These are phyloP conservation scores for Hypothenemus hampei DNA, from an alignment of 1,140 invertebrate genomes.

Conservation along the genomic window DNA sequence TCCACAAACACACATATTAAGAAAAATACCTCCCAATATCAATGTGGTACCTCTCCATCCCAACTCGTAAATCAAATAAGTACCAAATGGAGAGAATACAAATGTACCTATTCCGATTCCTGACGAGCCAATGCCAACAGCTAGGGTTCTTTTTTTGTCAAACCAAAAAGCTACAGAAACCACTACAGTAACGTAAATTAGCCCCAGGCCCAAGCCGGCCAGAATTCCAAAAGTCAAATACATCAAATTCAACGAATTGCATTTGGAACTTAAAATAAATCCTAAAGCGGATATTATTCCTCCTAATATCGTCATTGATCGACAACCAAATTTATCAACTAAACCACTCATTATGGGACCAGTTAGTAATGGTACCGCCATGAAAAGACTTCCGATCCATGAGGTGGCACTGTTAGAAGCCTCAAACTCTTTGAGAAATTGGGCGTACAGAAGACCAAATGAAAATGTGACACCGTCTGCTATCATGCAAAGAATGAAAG, in stretches of 20 bases:
- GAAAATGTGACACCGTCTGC: constrained; percentile 92
- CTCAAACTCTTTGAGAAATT: constrained; percentile 78
- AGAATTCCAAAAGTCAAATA: constrained; percentile 83
- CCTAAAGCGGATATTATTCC: constrained; percentile 71
- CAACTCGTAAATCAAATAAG: constrained; percentile 67
- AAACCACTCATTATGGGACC: constrained; percentile 82
- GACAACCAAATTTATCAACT: constrained; percentile 83
- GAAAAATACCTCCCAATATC: constrained; percentile 52
- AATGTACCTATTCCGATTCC: constrained; percentile 84
- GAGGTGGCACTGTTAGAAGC: constrained; percentile 78
- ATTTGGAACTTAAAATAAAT: constrained; percentile 71
- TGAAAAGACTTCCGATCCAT: constrained; percentile 83
- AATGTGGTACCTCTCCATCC: constrained; percentile 83
- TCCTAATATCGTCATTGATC: constrained; percentile 76
- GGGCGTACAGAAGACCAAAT: constrained; percentile 82
- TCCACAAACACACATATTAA: constrained; percentile 86
- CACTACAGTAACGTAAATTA: constrained; percentile 85
- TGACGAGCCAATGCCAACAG: constrained; percentile 87
- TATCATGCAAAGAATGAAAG: constrained; percentile 81
- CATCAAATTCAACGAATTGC: constrained; percentile 67
- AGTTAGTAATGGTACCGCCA: constrained; percentile 80
- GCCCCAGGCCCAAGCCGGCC: constrained; percentile 76
- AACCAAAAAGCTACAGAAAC: constrained; percentile 96
- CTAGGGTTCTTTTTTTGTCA: constrained; percentile 85
- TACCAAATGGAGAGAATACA: constrained; percentile 76